A percentile compares a stretch with the other conserved stretches of the same genome.
Conservation (phyloP, 2,888 invertebrate genomes). For the Acleris sparsana region DNA sequence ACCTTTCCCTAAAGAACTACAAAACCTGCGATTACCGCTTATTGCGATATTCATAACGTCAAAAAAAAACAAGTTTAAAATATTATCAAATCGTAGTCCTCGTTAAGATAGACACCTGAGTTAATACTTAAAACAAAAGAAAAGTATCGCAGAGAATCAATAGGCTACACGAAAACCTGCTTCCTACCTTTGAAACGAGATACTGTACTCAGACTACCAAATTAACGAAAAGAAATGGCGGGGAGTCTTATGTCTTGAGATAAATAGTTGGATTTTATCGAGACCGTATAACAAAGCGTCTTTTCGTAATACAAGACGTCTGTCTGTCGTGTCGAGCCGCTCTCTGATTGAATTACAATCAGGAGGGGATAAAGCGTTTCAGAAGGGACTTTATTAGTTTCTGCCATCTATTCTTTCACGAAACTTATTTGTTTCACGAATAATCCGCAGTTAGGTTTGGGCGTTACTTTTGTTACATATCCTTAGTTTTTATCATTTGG, state of each 20-base stretch:
- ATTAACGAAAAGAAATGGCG: not conserved
- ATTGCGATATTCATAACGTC: no score
- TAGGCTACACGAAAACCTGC: no score
- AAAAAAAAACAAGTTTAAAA: no score
- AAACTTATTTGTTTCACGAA: conserved; percentile 1
- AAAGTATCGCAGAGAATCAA: no score
- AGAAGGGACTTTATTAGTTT: conserved; percentile 16
- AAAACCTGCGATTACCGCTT: no score
- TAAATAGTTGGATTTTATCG: not conserved
- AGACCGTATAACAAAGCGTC: conserved; percentile 11
- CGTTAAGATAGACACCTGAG: no score
- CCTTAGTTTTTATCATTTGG: not conserved
- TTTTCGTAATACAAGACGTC: conserved; percentile 16
- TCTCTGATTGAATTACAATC: conserved; percentile 49
- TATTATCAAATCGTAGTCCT: no score
- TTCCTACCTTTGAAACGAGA: no score
- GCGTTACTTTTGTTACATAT: not conserved
- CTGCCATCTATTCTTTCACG: conserved; percentile 1
- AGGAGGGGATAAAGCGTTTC: conserved; percentile 26
- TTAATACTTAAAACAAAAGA: no score
- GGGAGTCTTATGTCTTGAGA: not conserved
- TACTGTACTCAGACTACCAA: not conserved
- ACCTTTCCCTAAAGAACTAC: no score
- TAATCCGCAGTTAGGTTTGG: conserved; percentile 3
- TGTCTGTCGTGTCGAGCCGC: conserved; percentile 17